Evolutionary conservation across 2,797 vertebrate genomes (phyloP), one percentile per base, ranked within the genome.

Genomic region (Sebastes iracundus): DNA sequence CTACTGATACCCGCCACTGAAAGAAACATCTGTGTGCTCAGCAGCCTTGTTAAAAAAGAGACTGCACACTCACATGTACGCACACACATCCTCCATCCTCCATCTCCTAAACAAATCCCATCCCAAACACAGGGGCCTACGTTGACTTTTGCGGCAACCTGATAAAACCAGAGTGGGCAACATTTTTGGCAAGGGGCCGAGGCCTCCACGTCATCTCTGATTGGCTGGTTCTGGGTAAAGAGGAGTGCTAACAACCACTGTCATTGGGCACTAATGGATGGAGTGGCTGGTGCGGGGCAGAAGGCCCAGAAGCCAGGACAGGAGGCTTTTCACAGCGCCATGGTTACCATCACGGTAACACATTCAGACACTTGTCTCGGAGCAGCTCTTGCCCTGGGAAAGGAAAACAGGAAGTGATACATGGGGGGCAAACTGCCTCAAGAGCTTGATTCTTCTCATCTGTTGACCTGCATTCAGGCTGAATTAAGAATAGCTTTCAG

Each of bases 341-440:
- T 96, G 95, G 95, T 94, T 92, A 96, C 94, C 85, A 84, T 93
- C 89, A 77, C 33, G 83, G 87, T 88, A 94, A 94, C 87, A 78
- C 91, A 95, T 94, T 95, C 90, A 94, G 91, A 90, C 80, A 82
- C 91, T 88, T 83, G 83, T 91, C 83, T 90, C 83, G 79, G 91
- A 88, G 77, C 77, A 27, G 80, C 84, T 92, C 90, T 93, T 70
- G 86, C 86, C 90, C 92, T 95, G 94, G 93, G 94, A 95, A 95
- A 95, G 88, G 83, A 95, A 95, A 95, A 95, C 95, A 95, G 93
- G 95, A 94, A 94, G 92, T 91, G 83, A 88, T 92, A 88, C 89
- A 85, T 74, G 79, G 75, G 53, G 82, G 87, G 85, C 38, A 42
- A 88, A 92, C 87, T 83, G 90, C 86, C 75, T 83, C 71, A 75